These are phyloP conservation scores for Pterostichus madidus DNA, from an alignment of 2,888 invertebrate genomes.

Conservation along the genomic window DNA sequence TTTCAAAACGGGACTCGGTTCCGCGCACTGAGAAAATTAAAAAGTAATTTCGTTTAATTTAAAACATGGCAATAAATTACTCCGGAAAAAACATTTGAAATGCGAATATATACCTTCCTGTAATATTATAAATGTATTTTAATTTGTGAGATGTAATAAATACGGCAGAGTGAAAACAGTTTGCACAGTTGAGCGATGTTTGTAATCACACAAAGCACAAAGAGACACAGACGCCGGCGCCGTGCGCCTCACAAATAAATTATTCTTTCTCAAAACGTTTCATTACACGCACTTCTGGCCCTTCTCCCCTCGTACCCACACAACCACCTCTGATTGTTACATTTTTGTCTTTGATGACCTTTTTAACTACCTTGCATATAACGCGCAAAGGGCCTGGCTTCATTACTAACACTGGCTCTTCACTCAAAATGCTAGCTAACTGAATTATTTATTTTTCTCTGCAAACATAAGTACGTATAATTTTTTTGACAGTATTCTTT, in stretches of 20 bases:
- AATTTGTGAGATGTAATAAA: conserved; percentile 59
- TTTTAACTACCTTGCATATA: conserved; percentile 28
- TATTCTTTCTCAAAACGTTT: conserved; percentile 39
- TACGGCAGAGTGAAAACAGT: conserved; percentile 44
- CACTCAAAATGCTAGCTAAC: not conserved
- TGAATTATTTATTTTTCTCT: conserved; percentile 11
- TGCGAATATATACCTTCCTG: conserved; percentile 50
- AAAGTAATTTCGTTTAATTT: conserved; percentile 65
- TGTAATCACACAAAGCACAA: conserved; percentile 52
- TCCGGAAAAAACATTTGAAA: conserved; percentile 37
- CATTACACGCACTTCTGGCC: conserved; percentile 23
- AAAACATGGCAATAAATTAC: conserved; percentile 58
- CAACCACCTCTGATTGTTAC: conserved; percentile 42
- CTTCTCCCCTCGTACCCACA: not conserved
- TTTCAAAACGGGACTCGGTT: conserved; percentile 41
- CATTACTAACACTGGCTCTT: not conserved
- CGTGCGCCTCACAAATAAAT: conserved; percentile 33
- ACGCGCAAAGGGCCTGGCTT: conserved; percentile 10
- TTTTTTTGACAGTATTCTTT: too few relatives aligned
- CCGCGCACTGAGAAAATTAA: conserved; percentile 53
- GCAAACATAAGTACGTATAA: too few relatives aligned
- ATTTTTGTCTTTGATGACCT: conserved; percentile 54
- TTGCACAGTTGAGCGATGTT: conserved; percentile 51
- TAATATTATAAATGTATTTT: conserved; percentile 64
- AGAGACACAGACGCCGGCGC: conserved; percentile 22